phyloP scores from a whole-genome alignment of 2,113 vertebrate genomes.

The Microtus pennsylvanicus region DNA sequence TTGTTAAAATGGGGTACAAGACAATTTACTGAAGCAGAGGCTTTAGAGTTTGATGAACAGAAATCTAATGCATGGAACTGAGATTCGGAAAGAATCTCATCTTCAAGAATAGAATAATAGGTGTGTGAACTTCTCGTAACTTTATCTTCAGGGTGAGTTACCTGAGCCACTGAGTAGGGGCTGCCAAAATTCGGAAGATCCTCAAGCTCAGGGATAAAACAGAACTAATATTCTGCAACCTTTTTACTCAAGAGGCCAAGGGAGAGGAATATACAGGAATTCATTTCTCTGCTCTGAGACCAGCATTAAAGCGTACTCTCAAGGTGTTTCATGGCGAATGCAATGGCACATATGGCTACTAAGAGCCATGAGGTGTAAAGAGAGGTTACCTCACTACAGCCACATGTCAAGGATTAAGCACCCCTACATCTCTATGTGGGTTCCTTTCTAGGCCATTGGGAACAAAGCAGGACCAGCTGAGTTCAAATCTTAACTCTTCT shows the following conservation, averaged over 20 bases:
- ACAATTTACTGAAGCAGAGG: neutral
- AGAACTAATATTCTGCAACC: neutral
- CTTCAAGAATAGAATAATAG: neutral
- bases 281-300: constrained; percentile 2
- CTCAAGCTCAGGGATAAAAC: constrained; percentile 1
- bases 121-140: neutral
- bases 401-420: neutral
- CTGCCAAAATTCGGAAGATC: neutral
- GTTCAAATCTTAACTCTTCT: neutral
- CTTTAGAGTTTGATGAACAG: neutral
- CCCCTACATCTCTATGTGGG: neutral
- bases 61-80: neutral
- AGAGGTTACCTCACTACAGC: neutral
- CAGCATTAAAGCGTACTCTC: neutral
- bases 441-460: neutral
- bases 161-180: neutral
- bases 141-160: neutral
- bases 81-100: neutral
- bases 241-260: neutral
- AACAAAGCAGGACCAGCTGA: constrained; percentile 11
- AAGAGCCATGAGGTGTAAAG: neutral
- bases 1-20: neutral
- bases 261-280: neutral
- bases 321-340: neutral
- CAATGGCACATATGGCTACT: no score